Conservation (phyloP, 2,888 invertebrate species). For the Drepana falcataria region DNA sequence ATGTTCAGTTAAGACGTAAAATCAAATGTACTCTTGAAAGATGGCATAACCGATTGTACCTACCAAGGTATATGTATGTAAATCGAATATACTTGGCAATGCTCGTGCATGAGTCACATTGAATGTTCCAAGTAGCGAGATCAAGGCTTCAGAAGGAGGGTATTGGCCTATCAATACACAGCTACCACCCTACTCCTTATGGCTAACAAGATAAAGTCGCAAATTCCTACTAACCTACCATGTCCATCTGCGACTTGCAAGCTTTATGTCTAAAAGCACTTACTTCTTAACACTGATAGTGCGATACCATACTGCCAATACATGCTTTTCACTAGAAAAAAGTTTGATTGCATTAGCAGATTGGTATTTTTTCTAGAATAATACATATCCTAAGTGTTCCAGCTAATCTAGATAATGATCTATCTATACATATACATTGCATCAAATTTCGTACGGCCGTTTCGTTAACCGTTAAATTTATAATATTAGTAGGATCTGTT, state of each 20-base stretch:
- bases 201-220: background rate
- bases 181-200: background rate
- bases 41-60: constrained; percentile 15
- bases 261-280: constrained; percentile 37
- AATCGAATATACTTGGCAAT: background rate
- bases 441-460: no score
- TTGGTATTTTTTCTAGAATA: no score
- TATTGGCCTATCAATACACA: constrained; percentile 45
- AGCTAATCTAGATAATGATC: no score
- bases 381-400: no score
- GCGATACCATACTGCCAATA: background rate
- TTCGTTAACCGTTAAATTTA: no score
- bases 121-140: constrained; percentile 40
- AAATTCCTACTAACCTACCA: background rate
- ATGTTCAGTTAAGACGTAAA: constrained; percentile 13
- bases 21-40: constrained; percentile 12
- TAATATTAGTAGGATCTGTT: no score
- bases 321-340: no score
- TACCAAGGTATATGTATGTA: constrained; percentile 7
- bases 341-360: no score
- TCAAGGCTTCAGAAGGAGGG: constrained; percentile 49
- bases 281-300: constrained; percentile 14
- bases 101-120: constrained; percentile 33
- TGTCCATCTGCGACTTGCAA: background rate
- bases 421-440: no score